Conservation (phyloP, 2,797 vertebrate genomes). For the Hemitrygon akajei region DNA sequence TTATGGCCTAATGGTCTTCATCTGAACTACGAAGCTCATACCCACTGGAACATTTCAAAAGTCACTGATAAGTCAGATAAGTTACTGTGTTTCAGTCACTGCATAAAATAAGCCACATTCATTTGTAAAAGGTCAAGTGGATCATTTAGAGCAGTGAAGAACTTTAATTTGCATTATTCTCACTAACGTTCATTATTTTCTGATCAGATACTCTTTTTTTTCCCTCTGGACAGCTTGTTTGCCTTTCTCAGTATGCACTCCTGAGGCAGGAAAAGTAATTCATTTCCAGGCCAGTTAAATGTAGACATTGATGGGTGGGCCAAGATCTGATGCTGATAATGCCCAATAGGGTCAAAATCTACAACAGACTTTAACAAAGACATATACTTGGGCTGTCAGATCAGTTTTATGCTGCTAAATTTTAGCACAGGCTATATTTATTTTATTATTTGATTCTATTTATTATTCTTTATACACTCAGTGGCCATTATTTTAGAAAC, state of each 20-base stretch:
- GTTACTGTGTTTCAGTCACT: background rate
- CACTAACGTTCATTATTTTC: background rate
- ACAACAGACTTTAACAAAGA: background rate
- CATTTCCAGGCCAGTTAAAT: background rate
- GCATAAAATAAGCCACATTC: conserved; percentile 17
- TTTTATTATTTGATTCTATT: background rate
- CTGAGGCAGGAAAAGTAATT: background rate
- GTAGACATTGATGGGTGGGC: background rate
- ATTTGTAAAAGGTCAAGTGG: conserved; percentile 13
- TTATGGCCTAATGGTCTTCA: background rate
- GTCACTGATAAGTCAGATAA: background rate
- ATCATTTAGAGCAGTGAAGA: conserved; percentile 9
- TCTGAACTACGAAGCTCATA: background rate
- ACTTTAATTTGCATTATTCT: conserved; percentile 30
- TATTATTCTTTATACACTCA: too few species aligned
- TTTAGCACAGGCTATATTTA: too few species aligned
- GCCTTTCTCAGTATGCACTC: background rate
- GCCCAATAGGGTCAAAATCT: background rate
- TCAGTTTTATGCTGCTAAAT: background rate
- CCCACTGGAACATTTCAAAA: background rate
- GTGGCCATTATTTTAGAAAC: too few species aligned
- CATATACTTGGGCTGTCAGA: background rate
- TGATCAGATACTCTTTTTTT: background rate
- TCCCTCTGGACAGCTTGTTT: background rate
- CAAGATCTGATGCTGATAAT: background rate